Base-by-base conservation (phyloP, 2,797 vertebrate species). In the Coccyzus lansbergi region DNA sequence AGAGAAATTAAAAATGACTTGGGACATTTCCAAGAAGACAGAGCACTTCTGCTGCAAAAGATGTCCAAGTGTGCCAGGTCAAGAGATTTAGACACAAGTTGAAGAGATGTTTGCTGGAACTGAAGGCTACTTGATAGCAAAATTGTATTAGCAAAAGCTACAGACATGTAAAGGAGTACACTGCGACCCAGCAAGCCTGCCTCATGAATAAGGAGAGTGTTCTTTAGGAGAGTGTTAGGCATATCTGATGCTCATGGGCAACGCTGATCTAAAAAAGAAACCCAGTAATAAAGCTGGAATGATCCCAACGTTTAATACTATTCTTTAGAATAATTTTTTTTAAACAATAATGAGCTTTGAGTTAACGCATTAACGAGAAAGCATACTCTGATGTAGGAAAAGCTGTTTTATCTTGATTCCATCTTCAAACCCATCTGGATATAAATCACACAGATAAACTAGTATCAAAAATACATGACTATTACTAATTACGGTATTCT, bases 401-500 rank as follows among this genome's bases (percentile, higher is more conserved):
- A 93, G 60, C 56, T 87, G 58, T 68, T 89, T 95, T 83, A 68
- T 59, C 82, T 64, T 24, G 38, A 89, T 78, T 94, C 79, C 76
- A 55, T 67, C 95, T 95, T 56, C 72, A 81, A 81, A 92, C 58
- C 88, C 82, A 93, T 95, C 86, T 95, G 96, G 92, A 71, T 1
- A 0, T 65, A 71, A 84, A 93, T 72, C 75, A 83, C 58, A 58
- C 42, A 86, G 84, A 90, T 40, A 83, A 96, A 91, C 38, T 31
- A 70, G 65, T 80, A 84, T 65, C 58, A 92, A 68, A 96, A 92
- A 71, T 83, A 69, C 48, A 5, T 4, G 10, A 79, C 55, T 86
- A 89, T 79, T 88, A 56, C 87, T 86, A 92, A 94, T 91, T 76
- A 86, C 25, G 72, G 69, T 76, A 38, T 56, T 69, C 65, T 88